Base-by-base conservation (phyloP, 1,140 invertebrate genomes). In the Lerema accius region DNA sequence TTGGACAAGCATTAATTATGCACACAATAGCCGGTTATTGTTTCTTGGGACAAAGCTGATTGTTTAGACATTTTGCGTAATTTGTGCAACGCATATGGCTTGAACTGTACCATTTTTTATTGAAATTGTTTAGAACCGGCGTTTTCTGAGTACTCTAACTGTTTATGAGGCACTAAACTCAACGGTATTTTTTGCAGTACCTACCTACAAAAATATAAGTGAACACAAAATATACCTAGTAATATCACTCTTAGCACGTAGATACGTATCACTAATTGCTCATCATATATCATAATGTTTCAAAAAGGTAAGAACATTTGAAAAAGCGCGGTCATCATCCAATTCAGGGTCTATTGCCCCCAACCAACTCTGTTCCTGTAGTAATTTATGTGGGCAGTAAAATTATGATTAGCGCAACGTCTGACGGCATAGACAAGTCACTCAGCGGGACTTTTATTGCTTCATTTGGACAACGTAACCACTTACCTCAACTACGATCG, bases 21-120 rank as follows among this genome's bases (percentile, higher is more conserved):
- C 73, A 78, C 83, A 82, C 80, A 83, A 81, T 82, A 81, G 63
- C 65, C 53, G 67, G 70, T 79, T 83, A 84, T 88, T 86, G 84
- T 85, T 75, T 80, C 68, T 76, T 72, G 53, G 68, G 64, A 78
- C 72, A 74, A 84, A 72, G 60, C 71, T 62, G 43, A 71, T 69
- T 86, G 80, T 89, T 89, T 89, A 71, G 85, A 89, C 86, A 71
- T 80, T 86, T 90, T 89, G 86, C 86, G 88, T 90, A 89, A 89
- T 86, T 78, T 77, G 43, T 62, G 71, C 72, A 80, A 82, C 77
- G 82, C 67, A 63, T 65, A 53, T 63, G 71, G 69, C 72, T 75
- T 49, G 37, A 32, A 46, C 28, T 32, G 37, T 13, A 17, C 14
- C 32, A 35, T 9, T 14, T 45, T 40, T 59, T 59, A 16, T 37